Evolutionary conservation across 2,113 vertebrate species (phyloP), one percentile per base, ranked within the genome.

Genomic region (Apodemus speciosus): DNA sequence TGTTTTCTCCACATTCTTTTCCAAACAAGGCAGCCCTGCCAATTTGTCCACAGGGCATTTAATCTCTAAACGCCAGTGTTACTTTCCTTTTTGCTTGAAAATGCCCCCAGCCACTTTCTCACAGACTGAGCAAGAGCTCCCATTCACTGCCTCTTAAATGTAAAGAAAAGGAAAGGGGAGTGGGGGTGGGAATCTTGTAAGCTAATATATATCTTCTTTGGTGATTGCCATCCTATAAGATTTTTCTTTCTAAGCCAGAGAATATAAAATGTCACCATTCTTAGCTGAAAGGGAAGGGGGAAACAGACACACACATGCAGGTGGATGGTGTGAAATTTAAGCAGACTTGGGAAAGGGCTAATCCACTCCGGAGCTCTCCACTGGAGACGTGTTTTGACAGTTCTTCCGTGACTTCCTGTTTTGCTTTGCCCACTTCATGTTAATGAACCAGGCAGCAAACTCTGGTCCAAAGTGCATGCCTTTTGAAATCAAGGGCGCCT

Each of bases 291-390:
- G 51, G 64, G 58, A 94, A 88, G 64, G 3, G 83, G 53, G 84
- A 69, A 13, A 16, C 23, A 32, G 14, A 76, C 58, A 51, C 64
- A 38, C 40, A 35, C 80, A 56, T 79, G 92, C 97, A 94, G 97
- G 95, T 94, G 93, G 75, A 80, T 68, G 88, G 95, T 93, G 89
- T 96, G 95, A 95, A 94, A 97, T 93, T 94, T 69, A 95, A 97
- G 95, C 87, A 53, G 89, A 58, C 85, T 62, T 90, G 88, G 85
- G 83, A 94, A 93, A 90, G 92, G 76, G 80, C 68, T 81, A 83
- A 95, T 80, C 40, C 58, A 43, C 20, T 1, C 76, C 81, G 69
- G 89, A 92, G 85, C 68, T 92, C 79, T 83, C 89, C 51, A 8
- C 84, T 32, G 76, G 49, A 66, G 88, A 56, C 38, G 71, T 87